Conservation (phyloP, 1,140 invertebrate genomes). For the Drosophila subpulchrella region DNA sequence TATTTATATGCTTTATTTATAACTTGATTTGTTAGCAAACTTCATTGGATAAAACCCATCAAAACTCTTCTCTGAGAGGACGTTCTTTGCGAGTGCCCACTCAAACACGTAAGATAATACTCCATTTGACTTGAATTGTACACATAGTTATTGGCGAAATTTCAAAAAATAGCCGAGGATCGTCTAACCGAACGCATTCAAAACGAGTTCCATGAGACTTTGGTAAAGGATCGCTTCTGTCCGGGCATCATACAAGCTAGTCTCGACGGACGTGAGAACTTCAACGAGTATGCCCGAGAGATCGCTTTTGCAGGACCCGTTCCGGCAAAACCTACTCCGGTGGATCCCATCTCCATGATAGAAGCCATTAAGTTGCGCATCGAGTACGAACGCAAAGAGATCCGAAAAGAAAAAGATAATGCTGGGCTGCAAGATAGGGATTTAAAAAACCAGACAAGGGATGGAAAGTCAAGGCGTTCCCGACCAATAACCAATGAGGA, state of each 20-base stretch:
- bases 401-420: constrained; percentile 6
- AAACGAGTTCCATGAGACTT: constrained; percentile 33
- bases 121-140: background rate
- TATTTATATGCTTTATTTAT: no score
- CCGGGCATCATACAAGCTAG: constrained; percentile 64
- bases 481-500: background rate
- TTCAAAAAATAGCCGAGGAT: constrained; percentile 38
- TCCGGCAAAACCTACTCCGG: constrained; percentile 42
- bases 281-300: constrained; percentile 57
- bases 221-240: constrained; percentile 60
- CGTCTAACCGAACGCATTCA: constrained; percentile 27
- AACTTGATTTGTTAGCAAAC: background rate
- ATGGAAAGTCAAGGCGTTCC: background rate
- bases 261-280: constrained; percentile 51
- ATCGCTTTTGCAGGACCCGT: constrained; percentile 49
- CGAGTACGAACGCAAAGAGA: constrained; percentile 53
- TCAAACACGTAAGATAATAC: background rate
- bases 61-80: background rate
- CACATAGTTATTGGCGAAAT: no score
- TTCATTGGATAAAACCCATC: background rate
- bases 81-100: background rate
- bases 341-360: constrained; percentile 71
- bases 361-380: constrained; percentile 69
- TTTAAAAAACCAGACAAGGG: background rate
- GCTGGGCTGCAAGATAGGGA: background rate